phyloP scores from a whole-genome alignment of 1,140 invertebrate genomes.

The Pseudomyrmex pallidus region DNA sequence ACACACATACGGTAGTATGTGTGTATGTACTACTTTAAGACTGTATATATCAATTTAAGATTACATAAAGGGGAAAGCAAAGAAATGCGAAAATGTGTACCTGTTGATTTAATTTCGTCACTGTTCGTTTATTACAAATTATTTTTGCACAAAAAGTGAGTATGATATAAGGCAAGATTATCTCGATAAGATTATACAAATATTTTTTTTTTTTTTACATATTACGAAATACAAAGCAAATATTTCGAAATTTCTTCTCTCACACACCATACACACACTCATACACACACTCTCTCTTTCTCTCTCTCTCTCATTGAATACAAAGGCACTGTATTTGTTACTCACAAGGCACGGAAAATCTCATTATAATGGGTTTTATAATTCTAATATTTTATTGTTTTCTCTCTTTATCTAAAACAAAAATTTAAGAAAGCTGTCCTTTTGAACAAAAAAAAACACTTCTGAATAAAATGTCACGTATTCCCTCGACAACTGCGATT shows the following conservation, averaged over 20 bases:
- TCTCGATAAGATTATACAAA: neutral
- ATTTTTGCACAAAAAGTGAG: neutral
- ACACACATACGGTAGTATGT: too few relatives aligned
- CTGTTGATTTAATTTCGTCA: neutral
- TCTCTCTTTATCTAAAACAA: neutral
- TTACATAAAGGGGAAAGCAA: neutral
- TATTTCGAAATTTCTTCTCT: slow-evolving; percentile 14
- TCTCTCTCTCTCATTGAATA: slow-evolving; percentile 15
- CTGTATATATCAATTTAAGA: too few relatives aligned
- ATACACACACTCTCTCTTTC: neutral
- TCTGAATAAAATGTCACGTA: too few relatives aligned
- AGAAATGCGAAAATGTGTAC: slow-evolving; percentile 5
- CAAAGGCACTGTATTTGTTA: slow-evolving; percentile 41
- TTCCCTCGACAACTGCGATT: too few relatives aligned
- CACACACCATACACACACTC: too few relatives aligned
- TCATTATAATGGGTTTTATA: slow-evolving; percentile 6
- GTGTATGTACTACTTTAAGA: too few relatives aligned
- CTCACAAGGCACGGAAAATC: slow-evolving; percentile 35
- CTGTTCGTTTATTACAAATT: slow-evolving; percentile 3
- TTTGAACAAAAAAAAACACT: too few relatives aligned
- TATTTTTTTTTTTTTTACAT: neutral
- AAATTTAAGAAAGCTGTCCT: too few relatives aligned
- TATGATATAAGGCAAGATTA: neutral
- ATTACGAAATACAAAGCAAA: slow-evolving; percentile 51
- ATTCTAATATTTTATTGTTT: neutral